These are phyloP conservation scores for Chrysolina haemoptera DNA, from an alignment of 2,888 invertebrate genomes.

Conservation along the genomic window DNA sequence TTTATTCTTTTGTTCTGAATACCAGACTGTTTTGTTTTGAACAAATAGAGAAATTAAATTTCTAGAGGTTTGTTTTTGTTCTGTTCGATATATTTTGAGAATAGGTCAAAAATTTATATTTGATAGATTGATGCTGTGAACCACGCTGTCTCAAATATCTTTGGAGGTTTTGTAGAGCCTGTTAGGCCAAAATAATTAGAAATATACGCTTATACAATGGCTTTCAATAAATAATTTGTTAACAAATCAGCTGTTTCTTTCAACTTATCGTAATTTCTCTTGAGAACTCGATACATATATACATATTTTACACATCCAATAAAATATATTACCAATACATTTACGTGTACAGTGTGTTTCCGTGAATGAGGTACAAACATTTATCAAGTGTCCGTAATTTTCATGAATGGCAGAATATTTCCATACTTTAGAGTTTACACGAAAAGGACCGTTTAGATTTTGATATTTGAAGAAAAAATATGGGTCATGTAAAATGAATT, in stretches of 20 bases:
- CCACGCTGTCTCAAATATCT: slow-evolving; percentile 8
- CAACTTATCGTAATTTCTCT: slow-evolving; percentile 17
- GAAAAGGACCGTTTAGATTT: too few species aligned
- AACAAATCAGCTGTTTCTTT: slow-evolving; percentile 31
- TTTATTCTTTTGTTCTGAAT: too few species aligned
- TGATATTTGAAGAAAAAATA: too few species aligned
- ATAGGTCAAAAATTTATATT: neutral
- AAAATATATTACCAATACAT: slow-evolving; percentile 63
- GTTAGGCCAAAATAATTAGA: neutral
- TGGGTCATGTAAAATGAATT: neutral
- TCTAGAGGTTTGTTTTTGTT: neutral
- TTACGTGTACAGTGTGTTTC: slow-evolving; percentile 44
- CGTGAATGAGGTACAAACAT: neutral
- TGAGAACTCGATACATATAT: slow-evolving; percentile 60
- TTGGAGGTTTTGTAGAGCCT: slow-evolving; percentile 15
- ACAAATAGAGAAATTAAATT: neutral
- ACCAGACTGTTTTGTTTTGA: too few species aligned
- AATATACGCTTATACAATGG: slow-evolving; percentile 7
- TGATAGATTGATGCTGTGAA: neutral
- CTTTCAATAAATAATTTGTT: slow-evolving; percentile 38
- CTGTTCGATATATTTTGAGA: neutral
- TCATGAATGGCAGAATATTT: too few species aligned
- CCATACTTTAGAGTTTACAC: too few species aligned
- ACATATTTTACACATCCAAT: slow-evolving; percentile 62
- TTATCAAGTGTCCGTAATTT: too few species aligned